phyloP scores from a whole-genome alignment of 2,113 vertebrate genomes.

The Nycticryphes semicollaris region DNA sequence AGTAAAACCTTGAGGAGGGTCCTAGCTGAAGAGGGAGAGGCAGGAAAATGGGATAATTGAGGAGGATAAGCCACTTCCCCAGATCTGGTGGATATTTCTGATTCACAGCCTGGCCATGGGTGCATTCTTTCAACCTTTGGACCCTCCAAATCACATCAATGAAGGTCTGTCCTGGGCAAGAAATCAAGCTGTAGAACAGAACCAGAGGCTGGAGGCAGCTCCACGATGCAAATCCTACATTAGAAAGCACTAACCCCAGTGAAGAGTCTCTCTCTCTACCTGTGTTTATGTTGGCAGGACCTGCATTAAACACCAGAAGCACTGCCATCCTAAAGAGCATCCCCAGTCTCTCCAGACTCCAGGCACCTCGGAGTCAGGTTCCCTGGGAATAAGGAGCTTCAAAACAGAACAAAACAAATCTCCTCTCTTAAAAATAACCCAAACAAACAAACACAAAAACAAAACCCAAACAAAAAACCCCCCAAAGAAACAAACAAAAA shows the following conservation, averaged over 20 bases:
- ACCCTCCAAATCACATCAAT: accelerated
- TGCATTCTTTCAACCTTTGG: too few species aligned
- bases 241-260: not conserved
- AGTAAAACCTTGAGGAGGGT: not conserved
- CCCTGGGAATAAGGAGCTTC: not conserved
- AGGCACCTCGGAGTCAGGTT: not conserved
- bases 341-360: not conserved
- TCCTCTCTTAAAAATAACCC: not conserved
- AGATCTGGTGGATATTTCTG: accelerated
- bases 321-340: not conserved
- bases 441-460: too few species aligned
- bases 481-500: too few species aligned
- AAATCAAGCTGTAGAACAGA: not conserved
- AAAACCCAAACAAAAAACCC: too few species aligned
- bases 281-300: not conserved
- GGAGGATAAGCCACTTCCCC: not conserved
- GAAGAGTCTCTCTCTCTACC: not conserved
- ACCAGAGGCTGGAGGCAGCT: not conserved
- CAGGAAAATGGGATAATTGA: not conserved
- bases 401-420: not conserved
- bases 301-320: not conserved
- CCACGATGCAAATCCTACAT: accelerated
- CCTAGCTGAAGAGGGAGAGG: not conserved
- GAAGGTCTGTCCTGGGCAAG: not conserved
- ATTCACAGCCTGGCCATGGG: not conserved